phyloP scores from a whole-genome alignment of 2,113 vertebrate species.

The Corythornis cristatus region DNA sequence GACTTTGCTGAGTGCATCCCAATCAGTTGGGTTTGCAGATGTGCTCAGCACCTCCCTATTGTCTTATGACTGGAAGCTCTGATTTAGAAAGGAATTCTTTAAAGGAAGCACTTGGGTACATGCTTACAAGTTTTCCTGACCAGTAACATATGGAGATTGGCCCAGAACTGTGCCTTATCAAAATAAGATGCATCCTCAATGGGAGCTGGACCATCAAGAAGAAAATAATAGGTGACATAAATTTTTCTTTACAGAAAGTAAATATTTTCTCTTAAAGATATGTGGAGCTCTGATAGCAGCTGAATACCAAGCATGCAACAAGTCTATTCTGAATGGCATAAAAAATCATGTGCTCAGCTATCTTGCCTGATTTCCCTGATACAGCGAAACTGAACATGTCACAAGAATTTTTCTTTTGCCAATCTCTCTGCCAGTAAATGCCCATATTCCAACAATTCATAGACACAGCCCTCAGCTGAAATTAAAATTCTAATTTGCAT shows the following conservation, averaged over 20 bases:
- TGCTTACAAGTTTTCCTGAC: not conserved
- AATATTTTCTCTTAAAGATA: not conserved
- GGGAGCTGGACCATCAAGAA: not conserved
- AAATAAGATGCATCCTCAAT: not conserved
- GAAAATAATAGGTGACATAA: not conserved
- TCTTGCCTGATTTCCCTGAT: conserved; percentile 14
- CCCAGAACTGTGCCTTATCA: not conserved
- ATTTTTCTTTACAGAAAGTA: not conserved
- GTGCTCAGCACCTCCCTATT: not conserved
- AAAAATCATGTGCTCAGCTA: not conserved
- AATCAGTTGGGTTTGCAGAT: not conserved
- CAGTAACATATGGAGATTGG: not conserved
- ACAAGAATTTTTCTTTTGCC: not conserved
- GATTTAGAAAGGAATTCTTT: not conserved
- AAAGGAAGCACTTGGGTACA: not conserved
- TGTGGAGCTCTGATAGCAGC: not conserved
- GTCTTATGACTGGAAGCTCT: not conserved
- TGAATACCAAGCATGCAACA: not conserved
- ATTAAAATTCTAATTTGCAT: not conserved
- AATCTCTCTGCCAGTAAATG: not conserved
- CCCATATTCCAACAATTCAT: not conserved
- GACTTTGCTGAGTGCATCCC: not conserved
- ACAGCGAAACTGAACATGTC: not conserved
- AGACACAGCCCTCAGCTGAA: not conserved
- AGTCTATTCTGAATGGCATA: not conserved